Percentiles rank a stretch among this genome's conserved stretches.
These are phyloP conservation scores for Plecturocebus donacophilus DNA, from an alignment of 2,113 vertebrate genomes.

Conservation along the genomic window DNA sequence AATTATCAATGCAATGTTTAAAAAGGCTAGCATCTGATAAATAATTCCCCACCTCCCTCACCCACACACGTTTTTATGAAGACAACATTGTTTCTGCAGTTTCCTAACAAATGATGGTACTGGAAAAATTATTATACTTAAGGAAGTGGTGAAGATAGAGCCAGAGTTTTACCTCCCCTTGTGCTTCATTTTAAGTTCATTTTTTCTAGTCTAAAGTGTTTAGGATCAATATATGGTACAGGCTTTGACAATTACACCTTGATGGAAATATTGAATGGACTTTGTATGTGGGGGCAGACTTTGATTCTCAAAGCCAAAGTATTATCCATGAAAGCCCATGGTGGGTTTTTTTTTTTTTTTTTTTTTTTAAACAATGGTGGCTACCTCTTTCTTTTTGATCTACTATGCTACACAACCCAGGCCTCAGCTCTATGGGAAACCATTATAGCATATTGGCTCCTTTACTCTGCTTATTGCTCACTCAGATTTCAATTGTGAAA, in stretches of 20 bases:
- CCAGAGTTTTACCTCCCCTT: background rate
- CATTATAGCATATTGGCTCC: background rate
- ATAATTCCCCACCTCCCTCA: background rate
- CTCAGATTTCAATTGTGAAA: background rate
- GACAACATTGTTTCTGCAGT: conserved; percentile 28
- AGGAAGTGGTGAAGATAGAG: background rate
- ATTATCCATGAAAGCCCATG: background rate
- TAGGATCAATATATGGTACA: background rate
- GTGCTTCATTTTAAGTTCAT: background rate
- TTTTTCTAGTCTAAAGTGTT: background rate
- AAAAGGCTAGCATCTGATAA: conserved; percentile 58
- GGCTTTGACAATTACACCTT: background rate
- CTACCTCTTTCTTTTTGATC: background rate
- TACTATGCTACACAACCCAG: background rate
- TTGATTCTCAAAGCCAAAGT: background rate
- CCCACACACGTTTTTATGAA: background rate
- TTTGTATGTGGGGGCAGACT: background rate
- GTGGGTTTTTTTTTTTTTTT: background rate
- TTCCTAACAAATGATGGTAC: conserved; percentile 38
- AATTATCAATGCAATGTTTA: background rate
- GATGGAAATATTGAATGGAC: conserved; percentile 14
- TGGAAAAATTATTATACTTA: background rate
- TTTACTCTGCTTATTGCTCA: background rate
- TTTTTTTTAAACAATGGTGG: conserved; percentile 1
- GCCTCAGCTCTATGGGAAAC: background rate